Percentiles rank a stretch among this genome's conserved stretches.
Evolutionary conservation across 1,140 invertebrate species (phyloP).

Genomic region (Phocides pigmalion): DNA sequence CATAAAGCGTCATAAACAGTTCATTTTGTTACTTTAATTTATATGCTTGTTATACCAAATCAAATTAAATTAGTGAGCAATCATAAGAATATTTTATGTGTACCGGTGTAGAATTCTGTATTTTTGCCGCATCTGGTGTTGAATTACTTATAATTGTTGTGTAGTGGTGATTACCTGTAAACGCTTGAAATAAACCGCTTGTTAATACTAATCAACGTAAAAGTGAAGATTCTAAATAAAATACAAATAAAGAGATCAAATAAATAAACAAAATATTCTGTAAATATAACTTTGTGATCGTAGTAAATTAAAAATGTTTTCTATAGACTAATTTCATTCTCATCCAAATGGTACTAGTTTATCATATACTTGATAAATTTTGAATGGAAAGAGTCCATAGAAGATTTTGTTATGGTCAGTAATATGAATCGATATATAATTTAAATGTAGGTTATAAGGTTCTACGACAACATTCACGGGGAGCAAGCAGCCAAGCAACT

Average conservation of each 20-base stretch:
- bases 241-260: neutral
- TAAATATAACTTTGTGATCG: no score
- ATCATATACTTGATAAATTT: neutral
- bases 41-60: neutral
- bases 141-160: slow-evolving; percentile 61
- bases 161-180: slow-evolving; percentile 69
- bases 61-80: slow-evolving; percentile 16
- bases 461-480: slow-evolving; percentile 52
- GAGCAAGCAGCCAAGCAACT: slow-evolving; percentile 62
- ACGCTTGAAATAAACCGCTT: slow-evolving; percentile 36
- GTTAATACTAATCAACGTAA: slow-evolving; percentile 11
- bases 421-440: slow-evolving; percentile 8
- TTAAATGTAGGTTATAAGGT: slow-evolving; percentile 14
- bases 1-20: no score
- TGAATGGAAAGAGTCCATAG: slow-evolving; percentile 4
- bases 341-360: no score
- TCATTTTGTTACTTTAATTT: no score
- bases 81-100: slow-evolving; percentile 18
- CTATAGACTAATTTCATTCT: neutral
- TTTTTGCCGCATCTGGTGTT: slow-evolving; percentile 52
- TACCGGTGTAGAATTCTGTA: slow-evolving; percentile 69
- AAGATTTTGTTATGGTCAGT: neutral
- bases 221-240: neutral
- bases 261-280: neutral
- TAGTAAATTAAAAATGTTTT: neutral